A percentile compares a stretch with the other conserved stretches of the same genome.
These are phyloP conservation scores for Tinea trinotella DNA, from an alignment of 2,888 invertebrate genomes.

Conservation along the genomic window DNA sequence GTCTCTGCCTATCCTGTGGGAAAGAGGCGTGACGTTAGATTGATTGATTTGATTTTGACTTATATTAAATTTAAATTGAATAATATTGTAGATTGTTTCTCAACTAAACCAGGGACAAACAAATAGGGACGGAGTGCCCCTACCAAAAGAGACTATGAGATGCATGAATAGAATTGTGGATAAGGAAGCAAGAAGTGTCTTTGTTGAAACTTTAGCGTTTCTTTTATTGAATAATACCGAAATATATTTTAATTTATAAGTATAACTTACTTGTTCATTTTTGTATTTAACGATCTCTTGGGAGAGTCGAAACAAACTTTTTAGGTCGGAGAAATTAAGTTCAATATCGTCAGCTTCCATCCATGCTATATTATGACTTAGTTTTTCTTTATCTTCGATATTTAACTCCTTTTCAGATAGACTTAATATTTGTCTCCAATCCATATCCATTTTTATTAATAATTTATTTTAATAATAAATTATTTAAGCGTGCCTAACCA, in stretches of 20 bases:
- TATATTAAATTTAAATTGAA: no score
- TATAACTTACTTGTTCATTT: slow-evolving; percentile 80
- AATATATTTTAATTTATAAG: background rate
- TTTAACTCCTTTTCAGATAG: slow-evolving; percentile 67
- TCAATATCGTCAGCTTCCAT: slow-evolving; percentile 73
- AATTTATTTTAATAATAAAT: background rate
- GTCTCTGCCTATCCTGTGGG: no score
- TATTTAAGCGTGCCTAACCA: background rate
- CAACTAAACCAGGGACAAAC: no score
- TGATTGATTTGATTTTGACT: no score
- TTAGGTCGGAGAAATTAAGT: slow-evolving; percentile 67
- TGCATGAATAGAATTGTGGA: no score
- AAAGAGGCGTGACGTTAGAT: no score
- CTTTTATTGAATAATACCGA: background rate
- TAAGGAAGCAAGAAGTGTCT: background rate
- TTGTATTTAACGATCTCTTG: slow-evolving; percentile 79
- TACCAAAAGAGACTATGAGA: no score
- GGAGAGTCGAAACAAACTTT: slow-evolving; percentile 71
- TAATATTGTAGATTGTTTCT: no score
- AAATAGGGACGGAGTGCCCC: no score
- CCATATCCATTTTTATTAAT: slow-evolving; percentile 54
- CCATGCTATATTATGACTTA: slow-evolving; percentile 75
- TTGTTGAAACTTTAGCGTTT: background rate
- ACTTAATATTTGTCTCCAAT: slow-evolving; percentile 73
- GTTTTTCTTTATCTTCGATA: slow-evolving; percentile 75